These are phyloP conservation scores for Diglossa cyanea DNA, from an alignment of 2,797 vertebrate species.

Conservation along the genomic window DNA sequence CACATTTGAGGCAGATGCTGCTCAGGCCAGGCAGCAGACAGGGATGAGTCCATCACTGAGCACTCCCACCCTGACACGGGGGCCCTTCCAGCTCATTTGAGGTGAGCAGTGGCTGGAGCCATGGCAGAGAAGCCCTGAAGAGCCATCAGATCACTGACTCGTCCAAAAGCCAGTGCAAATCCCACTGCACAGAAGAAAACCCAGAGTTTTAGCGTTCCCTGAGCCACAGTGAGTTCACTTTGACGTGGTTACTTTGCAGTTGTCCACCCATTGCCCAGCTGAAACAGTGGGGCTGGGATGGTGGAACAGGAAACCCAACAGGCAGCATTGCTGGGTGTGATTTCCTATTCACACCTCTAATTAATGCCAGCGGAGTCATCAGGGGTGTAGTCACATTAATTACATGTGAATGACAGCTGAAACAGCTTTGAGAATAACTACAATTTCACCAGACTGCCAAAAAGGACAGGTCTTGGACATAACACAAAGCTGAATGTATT, in stretches of 20 bases:
- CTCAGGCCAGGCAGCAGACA: not conserved
- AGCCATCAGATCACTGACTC: not conserved
- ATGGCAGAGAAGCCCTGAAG: not conserved
- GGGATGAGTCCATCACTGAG: not conserved
- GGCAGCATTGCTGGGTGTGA: not conserved
- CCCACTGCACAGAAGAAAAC: not conserved
- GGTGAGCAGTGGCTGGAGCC: not conserved
- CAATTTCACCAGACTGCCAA: not conserved
- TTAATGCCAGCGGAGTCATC: not conserved
- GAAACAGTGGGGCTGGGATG: not conserved
- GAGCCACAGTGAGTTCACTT: not conserved
- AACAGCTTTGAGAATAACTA: not conserved
- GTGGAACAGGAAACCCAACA: not conserved
- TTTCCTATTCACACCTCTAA: conserved; percentile 34
- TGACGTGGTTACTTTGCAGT: not conserved
- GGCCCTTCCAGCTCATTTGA: accelerated
- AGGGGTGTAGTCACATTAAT: not conserved
- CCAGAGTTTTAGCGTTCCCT: accelerated
- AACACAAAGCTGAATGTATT: not conserved
- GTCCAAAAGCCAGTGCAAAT: not conserved
- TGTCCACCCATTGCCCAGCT: not conserved
- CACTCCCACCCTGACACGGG: accelerated
- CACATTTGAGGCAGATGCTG: not conserved
- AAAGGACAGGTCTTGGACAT: not conserved
- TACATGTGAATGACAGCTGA: not conserved